A percentile compares a stretch with the other conserved stretches of the same genome.
phyloP scores from a whole-genome alignment of 30 jellyfish, hydroid and myxozoan genomes.

The Rhopilema esculentum region DNA sequence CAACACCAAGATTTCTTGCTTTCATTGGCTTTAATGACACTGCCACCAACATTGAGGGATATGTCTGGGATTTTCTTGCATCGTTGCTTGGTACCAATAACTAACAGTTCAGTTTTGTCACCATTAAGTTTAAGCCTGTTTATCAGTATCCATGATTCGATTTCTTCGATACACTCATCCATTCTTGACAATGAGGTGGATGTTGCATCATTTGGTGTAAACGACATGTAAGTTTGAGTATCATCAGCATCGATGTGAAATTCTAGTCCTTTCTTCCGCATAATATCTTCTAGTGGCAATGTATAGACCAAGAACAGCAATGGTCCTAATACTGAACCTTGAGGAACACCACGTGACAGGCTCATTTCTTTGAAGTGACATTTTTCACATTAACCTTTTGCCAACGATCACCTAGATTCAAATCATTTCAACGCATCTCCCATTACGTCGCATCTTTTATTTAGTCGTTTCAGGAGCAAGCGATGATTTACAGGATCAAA shows the following conservation, averaged over 20 bases:
- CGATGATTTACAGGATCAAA: slow-evolving; percentile 56
- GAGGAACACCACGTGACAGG: slow-evolving; percentile 57
- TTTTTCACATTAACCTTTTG: slow-evolving; percentile 17
- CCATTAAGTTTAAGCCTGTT: slow-evolving; percentile 60
- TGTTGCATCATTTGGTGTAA: slow-evolving; percentile 9
- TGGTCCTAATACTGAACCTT: slow-evolving; percentile 59
- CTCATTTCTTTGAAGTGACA: slow-evolving; percentile 24
- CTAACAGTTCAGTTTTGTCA: slow-evolving; percentile 60
- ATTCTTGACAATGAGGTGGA: slow-evolving; percentile 26
- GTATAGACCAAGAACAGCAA: slow-evolving; percentile 42
- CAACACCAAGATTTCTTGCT: slow-evolving; percentile 56
- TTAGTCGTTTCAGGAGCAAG: slow-evolving; percentile 52
- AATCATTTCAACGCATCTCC: slow-evolving; percentile 58
- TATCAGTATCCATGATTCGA: slow-evolving; percentile 39
- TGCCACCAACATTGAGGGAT: slow-evolving; percentile 48
- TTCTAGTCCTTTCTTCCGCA: slow-evolving; percentile 19
- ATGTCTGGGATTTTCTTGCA: slow-evolving; percentile 44
- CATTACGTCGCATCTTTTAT: slow-evolving; percentile 49
- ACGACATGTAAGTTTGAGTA: slow-evolving; percentile 62
- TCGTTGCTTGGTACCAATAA: slow-evolving; percentile 38
- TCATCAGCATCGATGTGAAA: slow-evolving; percentile 53
- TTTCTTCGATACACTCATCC: slow-evolving; percentile 47
- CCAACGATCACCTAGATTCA: slow-evolving; percentile 49
- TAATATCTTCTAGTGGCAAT: slow-evolving; percentile 50
- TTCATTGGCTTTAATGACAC: slow-evolving; percentile 61